Percentiles rank a stretch among this genome's conserved stretches.
Conservation (phyloP, 2,888 invertebrate genomes). For the Cartodere bifasciata region DNA sequence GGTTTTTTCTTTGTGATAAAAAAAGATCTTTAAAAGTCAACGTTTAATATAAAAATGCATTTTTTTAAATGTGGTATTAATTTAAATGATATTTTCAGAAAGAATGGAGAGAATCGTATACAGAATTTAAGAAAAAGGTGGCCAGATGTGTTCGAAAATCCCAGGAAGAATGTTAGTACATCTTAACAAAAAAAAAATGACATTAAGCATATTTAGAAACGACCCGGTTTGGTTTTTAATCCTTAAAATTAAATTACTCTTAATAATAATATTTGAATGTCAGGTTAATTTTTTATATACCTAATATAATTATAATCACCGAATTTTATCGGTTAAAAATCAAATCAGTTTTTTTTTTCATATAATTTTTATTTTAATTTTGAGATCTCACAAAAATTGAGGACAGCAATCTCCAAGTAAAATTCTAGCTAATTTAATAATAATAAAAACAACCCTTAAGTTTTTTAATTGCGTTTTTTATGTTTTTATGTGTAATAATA, state of each 20-base stretch:
- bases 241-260: conserved; percentile 17
- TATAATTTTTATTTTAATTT: conserved; percentile 10
- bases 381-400: conserved; percentile 11
- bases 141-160: conserved; percentile 96
- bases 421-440: no score
- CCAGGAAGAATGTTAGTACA: conserved; percentile 95
- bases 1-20: no score
- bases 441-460: no score
- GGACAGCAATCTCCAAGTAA: neutral
- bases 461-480: no score
- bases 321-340: conserved; percentile 19
- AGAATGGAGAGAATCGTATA: conserved; percentile 96
- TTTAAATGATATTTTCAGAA: conserved; percentile 69
- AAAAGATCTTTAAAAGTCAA: no score
- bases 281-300: conserved; percentile 19
- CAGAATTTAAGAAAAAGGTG: conserved; percentile 96
- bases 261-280: conserved; percentile 15
- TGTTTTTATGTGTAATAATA: no score
- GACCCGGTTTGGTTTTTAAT: conserved; percentile 21
- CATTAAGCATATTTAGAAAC: conserved; percentile 7
- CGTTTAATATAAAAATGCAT: no score
- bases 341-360: conserved; percentile 14
- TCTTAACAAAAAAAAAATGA: conserved; percentile 15
- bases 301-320: neutral
- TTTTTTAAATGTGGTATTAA: no score